Conservation (phyloP, 2,113 vertebrate genomes). For the Leiothrix lutea region DNA sequence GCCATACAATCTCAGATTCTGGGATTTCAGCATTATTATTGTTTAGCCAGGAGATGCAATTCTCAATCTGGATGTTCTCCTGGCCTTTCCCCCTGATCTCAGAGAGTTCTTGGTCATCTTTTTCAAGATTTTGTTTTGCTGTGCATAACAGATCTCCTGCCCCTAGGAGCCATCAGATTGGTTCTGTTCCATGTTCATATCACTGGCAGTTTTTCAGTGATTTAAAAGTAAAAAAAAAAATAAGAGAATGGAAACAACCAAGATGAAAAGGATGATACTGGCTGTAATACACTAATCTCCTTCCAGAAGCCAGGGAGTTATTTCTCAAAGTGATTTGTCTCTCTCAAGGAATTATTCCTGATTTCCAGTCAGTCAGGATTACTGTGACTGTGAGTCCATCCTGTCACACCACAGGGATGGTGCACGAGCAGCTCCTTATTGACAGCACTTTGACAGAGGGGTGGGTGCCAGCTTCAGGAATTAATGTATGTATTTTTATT, state of each 20-base stretch:
- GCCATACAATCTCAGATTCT: not conserved
- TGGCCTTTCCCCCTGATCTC: not conserved
- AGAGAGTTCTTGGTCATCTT: not conserved
- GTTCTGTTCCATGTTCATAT: not conserved
- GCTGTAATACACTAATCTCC: not conserved
- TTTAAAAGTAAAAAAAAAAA: not conserved
- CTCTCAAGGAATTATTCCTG: not conserved
- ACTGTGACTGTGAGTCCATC: not conserved
- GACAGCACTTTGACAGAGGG: not conserved
- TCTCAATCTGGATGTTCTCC: not conserved
- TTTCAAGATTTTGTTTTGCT: not conserved
- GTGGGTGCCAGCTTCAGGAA: not conserved
- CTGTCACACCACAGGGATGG: not conserved
- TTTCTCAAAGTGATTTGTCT: not conserved
- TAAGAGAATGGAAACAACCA: not conserved
- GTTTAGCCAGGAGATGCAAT: not conserved
- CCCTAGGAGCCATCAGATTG: not conserved
- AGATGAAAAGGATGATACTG: not conserved
- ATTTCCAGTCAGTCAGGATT: not conserved
- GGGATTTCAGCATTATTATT: not conserved
- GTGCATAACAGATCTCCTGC: not conserved
- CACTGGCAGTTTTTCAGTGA: not conserved
- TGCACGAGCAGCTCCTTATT: not conserved
- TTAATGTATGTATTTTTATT: not conserved
- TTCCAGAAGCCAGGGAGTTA: not conserved